A percentile compares a stretch with the other conserved stretches of the same genome.
Conservation (phyloP, 2,797 vertebrate species). For the Mergus octosetaceus region DNA sequence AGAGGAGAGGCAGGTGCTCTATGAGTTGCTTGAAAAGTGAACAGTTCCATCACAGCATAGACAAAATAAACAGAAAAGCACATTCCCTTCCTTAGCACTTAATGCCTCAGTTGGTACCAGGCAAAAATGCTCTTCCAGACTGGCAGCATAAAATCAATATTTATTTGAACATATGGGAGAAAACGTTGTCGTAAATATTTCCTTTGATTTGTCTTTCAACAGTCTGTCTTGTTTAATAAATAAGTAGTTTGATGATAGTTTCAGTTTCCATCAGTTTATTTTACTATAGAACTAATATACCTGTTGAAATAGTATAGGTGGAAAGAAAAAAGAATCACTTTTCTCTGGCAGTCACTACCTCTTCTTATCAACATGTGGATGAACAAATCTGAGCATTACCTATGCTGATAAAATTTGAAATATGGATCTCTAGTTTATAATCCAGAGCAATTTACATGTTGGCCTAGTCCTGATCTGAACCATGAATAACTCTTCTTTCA, state of each 20-base stretch:
- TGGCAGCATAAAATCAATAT: not conserved
- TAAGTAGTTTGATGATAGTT: not conserved
- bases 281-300: not conserved
- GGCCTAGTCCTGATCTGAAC: not conserved
- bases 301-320: not conserved
- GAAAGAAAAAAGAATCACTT: not conserved
- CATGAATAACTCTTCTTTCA: not conserved
- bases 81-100: not conserved
- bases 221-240: not conserved
- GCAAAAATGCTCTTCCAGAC: not conserved
- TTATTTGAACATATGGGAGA: not conserved
- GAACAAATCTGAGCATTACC: not conserved
- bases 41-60: not conserved
- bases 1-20: not conserved
- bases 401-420: not conserved
- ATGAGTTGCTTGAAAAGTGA: not conserved
- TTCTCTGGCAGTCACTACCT: not conserved
- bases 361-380: rapidly evolving
- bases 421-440: not conserved
- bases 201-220: not conserved
- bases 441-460: not conserved
- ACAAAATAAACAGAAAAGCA: not conserved
- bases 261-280: not conserved
- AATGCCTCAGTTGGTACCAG: not conserved
- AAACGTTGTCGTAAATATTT: not conserved